Base-by-base conservation (phyloP, 2,888 invertebrate genomes). In the Aspidiotus destructor region DNA sequence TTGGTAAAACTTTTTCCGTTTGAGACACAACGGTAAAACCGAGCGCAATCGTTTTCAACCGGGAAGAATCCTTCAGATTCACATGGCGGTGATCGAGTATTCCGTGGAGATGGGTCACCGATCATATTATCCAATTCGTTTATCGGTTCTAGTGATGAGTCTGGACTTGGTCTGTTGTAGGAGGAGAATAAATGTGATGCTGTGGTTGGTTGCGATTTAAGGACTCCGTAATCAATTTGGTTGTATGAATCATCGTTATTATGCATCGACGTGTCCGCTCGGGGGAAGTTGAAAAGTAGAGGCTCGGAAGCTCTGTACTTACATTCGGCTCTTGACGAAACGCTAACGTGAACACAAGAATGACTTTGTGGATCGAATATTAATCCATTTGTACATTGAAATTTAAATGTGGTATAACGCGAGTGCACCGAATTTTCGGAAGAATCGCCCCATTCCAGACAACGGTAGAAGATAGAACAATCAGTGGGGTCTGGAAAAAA, bases 401-500 rank as follows among this genome's bases (percentile, higher is more conserved):
- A 88, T 80, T 80, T 79, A 70, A 83, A 85, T 13, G 84, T 80
- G 8, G 81, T 83, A 71, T 82, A 80, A 72, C 78, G 80, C 57
- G 80, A 80, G 70, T 79, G 79, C 44, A 61, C 41, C 2, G 69
- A 62, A 52, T 70, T 69, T 53, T 68, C 63, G 5, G 64, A 69
- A 15, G 67, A 53, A 15, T 67, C 63, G 70, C 82, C 81, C 75
- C 83, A 83, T 73, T 82, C 80, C 16, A 87, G 83, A 73, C 91
- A 91, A 74, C 89, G 82, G 76, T 89, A 89, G 78, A 89, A 91
- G 64, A 83, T 79, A 62, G 81, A 80, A 75, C 91, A 91, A 75
- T 88, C 82, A n/a, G 76, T 75, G n/a, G 85, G 82, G 76, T 90
- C 88, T 1, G 83, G 81, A 75, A 85, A 83, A 72, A 87, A 87